Conservation (phyloP, 2,797 vertebrate genomes). For the Melanotaenia trifasciata region DNA sequence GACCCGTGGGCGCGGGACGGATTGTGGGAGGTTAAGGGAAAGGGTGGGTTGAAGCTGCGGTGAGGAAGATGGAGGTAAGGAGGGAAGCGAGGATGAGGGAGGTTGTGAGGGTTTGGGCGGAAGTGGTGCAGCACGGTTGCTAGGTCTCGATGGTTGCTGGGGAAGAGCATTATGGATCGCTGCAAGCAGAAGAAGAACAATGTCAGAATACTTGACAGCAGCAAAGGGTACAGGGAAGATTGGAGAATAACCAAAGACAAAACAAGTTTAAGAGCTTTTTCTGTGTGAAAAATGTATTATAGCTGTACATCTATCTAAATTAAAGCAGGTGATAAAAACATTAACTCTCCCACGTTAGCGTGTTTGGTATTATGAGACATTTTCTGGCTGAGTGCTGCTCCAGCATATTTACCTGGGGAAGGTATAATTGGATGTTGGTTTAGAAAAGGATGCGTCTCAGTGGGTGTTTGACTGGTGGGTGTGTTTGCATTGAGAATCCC, state of each 20-base stretch:
- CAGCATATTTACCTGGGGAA: conserved; percentile 84
- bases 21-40: conserved; percentile 58
- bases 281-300: background rate
- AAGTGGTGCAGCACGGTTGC: conserved; percentile 89
- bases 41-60: conserved; percentile 62
- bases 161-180: conserved; percentile 92
- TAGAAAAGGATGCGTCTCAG: conserved; percentile 83
- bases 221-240: background rate
- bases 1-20: conserved; percentile 55
- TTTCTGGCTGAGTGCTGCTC: background rate
- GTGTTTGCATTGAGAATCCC: conserved; percentile 83
- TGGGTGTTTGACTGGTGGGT: conserved; percentile 78
- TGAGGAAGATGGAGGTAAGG: conserved; percentile 56
- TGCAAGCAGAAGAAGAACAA: conserved; percentile 56
- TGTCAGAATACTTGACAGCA: background rate
- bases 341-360: background rate
- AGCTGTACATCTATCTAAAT: background rate
- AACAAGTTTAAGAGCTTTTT: background rate
- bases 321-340: background rate
- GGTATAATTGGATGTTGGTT: conserved; percentile 88
- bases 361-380: background rate
- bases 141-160: conserved; percentile 92
- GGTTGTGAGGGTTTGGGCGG: conserved; percentile 86
- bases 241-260: too few species aligned
- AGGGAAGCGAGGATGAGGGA: conserved; percentile 47